A percentile compares a stretch with the other conserved stretches of the same genome.
Conservation (phyloP, 1,140 invertebrate species). For the Drosophila elegans region DNA sequence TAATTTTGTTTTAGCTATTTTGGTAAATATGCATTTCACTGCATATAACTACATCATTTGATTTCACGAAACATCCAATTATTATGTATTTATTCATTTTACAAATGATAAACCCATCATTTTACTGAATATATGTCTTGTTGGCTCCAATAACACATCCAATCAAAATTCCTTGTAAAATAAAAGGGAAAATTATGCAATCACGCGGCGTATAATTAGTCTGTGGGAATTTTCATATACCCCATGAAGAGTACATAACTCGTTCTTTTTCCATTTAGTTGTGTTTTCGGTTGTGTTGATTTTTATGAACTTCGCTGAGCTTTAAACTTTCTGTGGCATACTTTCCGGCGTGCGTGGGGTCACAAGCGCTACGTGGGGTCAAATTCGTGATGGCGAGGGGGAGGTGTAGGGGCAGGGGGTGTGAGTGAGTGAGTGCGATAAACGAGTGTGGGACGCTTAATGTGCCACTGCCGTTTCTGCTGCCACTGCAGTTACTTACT, state of each 20-base stretch:
- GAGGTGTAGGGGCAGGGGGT: neutral
- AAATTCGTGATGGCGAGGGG: constrained; percentile 13
- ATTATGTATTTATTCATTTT: neutral
- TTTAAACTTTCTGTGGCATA: constrained; percentile 55
- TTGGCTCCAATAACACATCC: neutral
- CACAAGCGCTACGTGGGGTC: constrained; percentile 56
- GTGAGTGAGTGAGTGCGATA: constrained; percentile 39
- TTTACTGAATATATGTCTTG: neutral
- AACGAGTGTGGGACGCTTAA: constrained; percentile 24
- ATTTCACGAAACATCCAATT: neutral
- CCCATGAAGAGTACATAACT: constrained; percentile 22
- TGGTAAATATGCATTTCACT: neutral
- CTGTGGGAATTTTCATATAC: neutral
- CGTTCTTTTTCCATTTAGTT: constrained; percentile 43
- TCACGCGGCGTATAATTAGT: constrained; percentile 11
- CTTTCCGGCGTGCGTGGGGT: constrained; percentile 43
- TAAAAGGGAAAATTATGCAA: neutral
- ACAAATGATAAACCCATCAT: neutral
- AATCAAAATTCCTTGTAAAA: neutral
- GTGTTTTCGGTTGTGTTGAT: constrained; percentile 29
- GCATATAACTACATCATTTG: neutral
- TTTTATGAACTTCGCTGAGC: constrained; percentile 56
- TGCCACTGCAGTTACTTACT: constrained; percentile 20
- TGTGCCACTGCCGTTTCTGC: constrained; percentile 7
- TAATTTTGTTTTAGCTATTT: constrained; percentile 1